phyloP scores from a whole-genome alignment of 2,113 vertebrate genomes.

The Pampusana beccarii region DNA sequence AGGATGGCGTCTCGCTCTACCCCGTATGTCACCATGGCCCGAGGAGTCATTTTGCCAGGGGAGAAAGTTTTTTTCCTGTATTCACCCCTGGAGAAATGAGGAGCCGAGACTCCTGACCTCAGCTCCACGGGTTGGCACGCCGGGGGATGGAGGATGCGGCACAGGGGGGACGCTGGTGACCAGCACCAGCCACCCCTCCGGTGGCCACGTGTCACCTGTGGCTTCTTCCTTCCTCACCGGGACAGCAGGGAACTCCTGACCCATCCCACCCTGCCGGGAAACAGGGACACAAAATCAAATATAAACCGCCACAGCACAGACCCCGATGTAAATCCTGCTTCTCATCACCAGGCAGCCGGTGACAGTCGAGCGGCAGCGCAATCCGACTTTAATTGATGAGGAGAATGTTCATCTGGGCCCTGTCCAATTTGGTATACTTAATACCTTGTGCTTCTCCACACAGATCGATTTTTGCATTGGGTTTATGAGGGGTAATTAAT shows the following conservation, averaged over 20 bases:
- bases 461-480: neutral
- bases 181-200: accelerated
- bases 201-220: neutral
- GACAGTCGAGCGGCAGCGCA: neutral
- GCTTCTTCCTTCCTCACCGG: neutral
- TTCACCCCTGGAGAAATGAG: neutral
- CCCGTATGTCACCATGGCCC: accelerated
- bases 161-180: no score
- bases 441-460: neutral
- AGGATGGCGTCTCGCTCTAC: accelerated
- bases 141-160: accelerated
- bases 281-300: neutral
- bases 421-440: neutral
- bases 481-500: neutral
- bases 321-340: neutral
- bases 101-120: accelerated
- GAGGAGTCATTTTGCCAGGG: accelerated
- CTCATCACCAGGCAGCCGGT: neutral
- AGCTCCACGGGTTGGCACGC: accelerated
- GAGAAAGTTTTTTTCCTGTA: neutral
- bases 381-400: neutral
- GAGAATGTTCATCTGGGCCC: neutral
- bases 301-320: neutral
- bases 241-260: neutral
- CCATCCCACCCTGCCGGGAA: neutral